Conservation (phyloP, 2,888 invertebrate genomes). For the Eumerus sabulonum region DNA sequence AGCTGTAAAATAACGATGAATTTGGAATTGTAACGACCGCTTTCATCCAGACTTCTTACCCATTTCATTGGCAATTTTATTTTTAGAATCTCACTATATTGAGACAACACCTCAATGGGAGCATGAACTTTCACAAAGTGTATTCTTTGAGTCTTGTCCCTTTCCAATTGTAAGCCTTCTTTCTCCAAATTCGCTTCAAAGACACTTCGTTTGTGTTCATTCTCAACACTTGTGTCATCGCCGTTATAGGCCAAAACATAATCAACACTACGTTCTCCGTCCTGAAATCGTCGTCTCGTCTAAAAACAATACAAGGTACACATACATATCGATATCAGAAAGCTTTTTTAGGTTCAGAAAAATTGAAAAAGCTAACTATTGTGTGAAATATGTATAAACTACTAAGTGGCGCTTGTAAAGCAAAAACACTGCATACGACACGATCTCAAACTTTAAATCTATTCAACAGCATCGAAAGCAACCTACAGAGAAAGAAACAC, state of each 20-base stretch:
- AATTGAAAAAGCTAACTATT: constrained; percentile 16
- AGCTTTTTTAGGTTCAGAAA: no score
- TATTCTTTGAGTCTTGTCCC: constrained; percentile 82
- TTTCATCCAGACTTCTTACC: constrained; percentile 79
- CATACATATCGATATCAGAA: no score
- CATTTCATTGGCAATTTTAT: constrained; percentile 88
- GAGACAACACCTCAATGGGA: constrained; percentile 84
- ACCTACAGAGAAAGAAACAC: no score
- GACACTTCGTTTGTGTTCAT: constrained; percentile 79
- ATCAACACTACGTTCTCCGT: constrained; percentile 81
- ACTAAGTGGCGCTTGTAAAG: constrained; percentile 31
- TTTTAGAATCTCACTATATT: constrained; percentile 88
- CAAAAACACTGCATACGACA: constrained; percentile 16
- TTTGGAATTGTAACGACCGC: no score
- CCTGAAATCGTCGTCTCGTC: constrained; percentile 81
- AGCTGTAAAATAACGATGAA: constrained; percentile 71
- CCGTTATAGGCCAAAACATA: constrained; percentile 83
- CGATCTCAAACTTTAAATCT: constrained; percentile 3
- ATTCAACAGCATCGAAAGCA: no score
- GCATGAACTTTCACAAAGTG: constrained; percentile 88
- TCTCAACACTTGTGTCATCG: constrained; percentile 75
- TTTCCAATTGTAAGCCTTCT: constrained; percentile 83
- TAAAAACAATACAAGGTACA: constrained; percentile 70
- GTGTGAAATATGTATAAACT: constrained; percentile 16
- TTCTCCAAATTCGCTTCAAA: constrained; percentile 83